Base-by-base conservation (phyloP, 2,888 invertebrate genomes). In the Odontocerum albicorne region DNA sequence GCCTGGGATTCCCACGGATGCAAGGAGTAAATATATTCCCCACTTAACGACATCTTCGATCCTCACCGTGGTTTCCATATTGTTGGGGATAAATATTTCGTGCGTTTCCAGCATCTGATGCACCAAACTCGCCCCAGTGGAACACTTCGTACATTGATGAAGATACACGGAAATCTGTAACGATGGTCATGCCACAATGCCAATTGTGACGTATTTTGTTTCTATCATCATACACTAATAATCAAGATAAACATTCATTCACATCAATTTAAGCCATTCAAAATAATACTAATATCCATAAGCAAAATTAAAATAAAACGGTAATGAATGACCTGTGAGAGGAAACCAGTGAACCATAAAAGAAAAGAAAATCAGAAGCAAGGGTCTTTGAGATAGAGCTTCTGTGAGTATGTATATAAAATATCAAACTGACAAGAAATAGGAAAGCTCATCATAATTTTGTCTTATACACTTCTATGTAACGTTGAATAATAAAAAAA, bases 131-230 rank as follows among this genome's bases (percentile, higher is more conserved):
- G 44, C 73, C 81, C 85, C 85, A 84, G 79, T 84, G 82, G 74
- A 85, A 84, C 67, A 86, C 84, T 77, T 85, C 85, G 75, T 85
- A 85, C 83, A 86, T 86, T 70, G 86, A 85, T 71, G 84, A 80
- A 71, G 84, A 83, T 75, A 82, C 83, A 77, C 80, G 80, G 72
- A 76, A 72, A 80, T 81, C 81, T 82, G 81, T 63, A 76, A 77
- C 35, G 32, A 55, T 50, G 43, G 39, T 38, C 27, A 39, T 27
- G 56, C 52, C 56, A 57, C 50, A 51, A 49, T 16, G 15, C 55
- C 49, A 43, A 40, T 45, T 35, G 56, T 36, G 45, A 55, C 55
- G 17, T n/a, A 27, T 40, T 50, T 27, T 46, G 39, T 45, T 36
- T 40, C 32, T 40, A 16, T 42, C 36, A 56, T 27, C 27, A 27